A percentile compares a stretch with the other conserved stretches of the same genome.
phyloP scores from a whole-genome alignment of 2,888 invertebrate genomes.

The Phaonia tiefii region DNA sequence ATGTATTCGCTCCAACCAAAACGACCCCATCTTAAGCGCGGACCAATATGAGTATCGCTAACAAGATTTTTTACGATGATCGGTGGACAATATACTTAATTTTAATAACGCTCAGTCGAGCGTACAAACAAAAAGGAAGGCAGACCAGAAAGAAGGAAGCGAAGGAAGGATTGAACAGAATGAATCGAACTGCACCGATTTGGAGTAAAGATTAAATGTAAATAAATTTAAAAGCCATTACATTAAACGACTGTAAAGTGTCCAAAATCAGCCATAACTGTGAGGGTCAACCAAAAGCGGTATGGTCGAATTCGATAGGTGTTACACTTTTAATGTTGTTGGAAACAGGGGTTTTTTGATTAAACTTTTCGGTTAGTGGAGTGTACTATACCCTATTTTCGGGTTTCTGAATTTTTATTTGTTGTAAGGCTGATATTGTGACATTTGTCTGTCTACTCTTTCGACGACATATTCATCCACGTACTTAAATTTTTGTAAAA shows the following conservation, averaged over 20 bases:
- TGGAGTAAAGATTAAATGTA: slow-evolving; percentile 56
- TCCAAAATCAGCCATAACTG: background rate
- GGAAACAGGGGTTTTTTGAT: too few relatives aligned
- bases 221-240: slow-evolving; percentile 65
- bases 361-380: too few relatives aligned
- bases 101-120: slow-evolving; percentile 26
- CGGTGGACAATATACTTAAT: slow-evolving; percentile 59
- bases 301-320: background rate
- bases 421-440: too few relatives aligned
- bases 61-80: slow-evolving; percentile 56
- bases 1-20: slow-evolving; percentile 7
- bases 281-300: background rate
- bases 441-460: too few relatives aligned
- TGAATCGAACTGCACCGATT: slow-evolving; percentile 24
- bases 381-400: too few relatives aligned
- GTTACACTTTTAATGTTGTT: too few relatives aligned
- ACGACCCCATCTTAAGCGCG: background rate
- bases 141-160: too few relatives aligned
- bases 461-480: too few relatives aligned
- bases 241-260: slow-evolving; percentile 59
- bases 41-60: slow-evolving; percentile 14
- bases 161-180: too few relatives aligned
- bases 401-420: too few relatives aligned
- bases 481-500: too few relatives aligned
- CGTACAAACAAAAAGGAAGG: slow-evolving; percentile 2